Base-by-base conservation (phyloP, 2,797 vertebrate genomes). In the Pangasius djambal region DNA sequence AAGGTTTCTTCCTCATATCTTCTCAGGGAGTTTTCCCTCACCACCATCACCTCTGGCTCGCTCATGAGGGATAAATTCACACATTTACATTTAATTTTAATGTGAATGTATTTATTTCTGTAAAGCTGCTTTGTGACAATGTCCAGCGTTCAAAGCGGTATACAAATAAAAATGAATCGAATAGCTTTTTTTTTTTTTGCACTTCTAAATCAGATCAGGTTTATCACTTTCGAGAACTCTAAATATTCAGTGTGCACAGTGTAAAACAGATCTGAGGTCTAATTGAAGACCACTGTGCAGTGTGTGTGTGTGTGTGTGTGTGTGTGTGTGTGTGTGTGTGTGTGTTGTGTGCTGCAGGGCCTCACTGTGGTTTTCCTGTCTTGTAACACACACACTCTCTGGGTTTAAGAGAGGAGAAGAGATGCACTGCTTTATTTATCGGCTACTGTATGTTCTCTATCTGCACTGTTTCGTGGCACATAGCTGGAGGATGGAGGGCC, bases 331-430 rank as follows among this genome's bases (percentile, higher is more conserved):
- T 65, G 7, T 9, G 22, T 65, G 20, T 61, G 59, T 61, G 31
- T 10, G 22, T 44, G 37, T 40, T 10, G 25, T 65, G 40, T n/a
- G 34, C 2, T 55, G 28, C 22, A 61, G 37, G 18, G 25, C 61
- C 40, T 48, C 61, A 18, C 40, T 69, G 63, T 85, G 61, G 83
- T 44, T 85, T 85, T 84, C 82, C 82, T 84, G 82, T 84, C 63
- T 83, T 25, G 18, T 28, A 44, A 9, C 34, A 13, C 63, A 50
- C 4, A 69, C 55, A 69, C n/a, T 31, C 13, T 34, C n/a, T 9
- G 16, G 78, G 20, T 12, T 10, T 9, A 10, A 57, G 18, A n/a
- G 12, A 25, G 10, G 0, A 22, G 15, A 3, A 16, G 57, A 61
- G 22, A 37, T 37, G n/a, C n/a, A 83, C 31, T 3, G 34, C 18